phyloP scores from a whole-genome alignment of 2,888 invertebrate genomes.

The Machimus rusticus region DNA sequence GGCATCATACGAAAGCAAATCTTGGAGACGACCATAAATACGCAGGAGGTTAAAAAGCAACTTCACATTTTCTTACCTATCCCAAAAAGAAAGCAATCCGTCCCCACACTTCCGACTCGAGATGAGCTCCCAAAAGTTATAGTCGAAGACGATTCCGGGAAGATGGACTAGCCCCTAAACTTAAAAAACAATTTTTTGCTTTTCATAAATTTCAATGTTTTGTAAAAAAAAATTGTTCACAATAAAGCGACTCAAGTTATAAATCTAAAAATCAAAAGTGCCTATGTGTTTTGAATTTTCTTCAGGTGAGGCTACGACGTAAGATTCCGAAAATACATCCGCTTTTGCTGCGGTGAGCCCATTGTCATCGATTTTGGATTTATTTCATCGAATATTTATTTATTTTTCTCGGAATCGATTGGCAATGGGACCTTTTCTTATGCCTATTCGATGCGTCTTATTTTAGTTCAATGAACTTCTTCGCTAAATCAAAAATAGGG shows the following conservation, averaged over 20 bases:
- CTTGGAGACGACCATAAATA: constrained; percentile 60
- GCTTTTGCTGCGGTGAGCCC: not conserved
- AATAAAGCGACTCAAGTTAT: not conserved
- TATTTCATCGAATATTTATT: not conserved
- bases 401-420: not conserved
- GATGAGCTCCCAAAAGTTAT: not conserved
- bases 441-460: not conserved
- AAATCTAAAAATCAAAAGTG: not conserved
- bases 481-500: not conserved
- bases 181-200: not conserved
- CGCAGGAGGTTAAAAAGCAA: constrained; percentile 68
- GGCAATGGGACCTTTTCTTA: not conserved
- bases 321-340: not conserved
- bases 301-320: not conserved
- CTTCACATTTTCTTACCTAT: constrained; percentile 76
- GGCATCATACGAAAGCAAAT: constrained; percentile 61
- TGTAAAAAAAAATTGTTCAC: not conserved
- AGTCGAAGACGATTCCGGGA: not conserved
- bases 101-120: not conserved
- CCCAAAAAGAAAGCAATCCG: not conserved
- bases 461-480: not conserved
- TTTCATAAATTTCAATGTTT: not conserved
- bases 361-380: not conserved
- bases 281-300: not conserved
- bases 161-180: not conserved